These are phyloP conservation scores for Notarius lentiginosus DNA, from an alignment of 2,113 vertebrate genomes.

Conservation along the genomic window DNA sequence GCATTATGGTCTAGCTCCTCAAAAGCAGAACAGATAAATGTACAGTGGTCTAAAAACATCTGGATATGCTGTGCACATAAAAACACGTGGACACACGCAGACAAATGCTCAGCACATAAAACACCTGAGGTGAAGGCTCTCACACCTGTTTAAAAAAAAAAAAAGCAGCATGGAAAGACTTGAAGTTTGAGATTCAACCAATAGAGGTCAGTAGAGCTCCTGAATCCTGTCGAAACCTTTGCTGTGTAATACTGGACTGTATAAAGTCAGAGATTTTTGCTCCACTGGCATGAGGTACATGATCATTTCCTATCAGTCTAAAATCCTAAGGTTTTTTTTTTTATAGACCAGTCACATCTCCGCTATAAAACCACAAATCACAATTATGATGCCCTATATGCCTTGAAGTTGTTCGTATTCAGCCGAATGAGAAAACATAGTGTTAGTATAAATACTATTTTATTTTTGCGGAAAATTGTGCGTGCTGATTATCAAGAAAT, in stretches of 20 bases:
- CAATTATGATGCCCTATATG: not conserved
- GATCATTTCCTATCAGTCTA: not conserved
- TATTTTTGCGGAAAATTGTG: too few species aligned
- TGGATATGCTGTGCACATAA: slow-evolving; percentile 2
- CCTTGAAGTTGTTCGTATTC: not conserved
- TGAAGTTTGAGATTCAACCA: slow-evolving; percentile 37
- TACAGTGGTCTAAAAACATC: not conserved
- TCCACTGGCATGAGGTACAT: not conserved
- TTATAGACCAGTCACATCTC: not conserved
- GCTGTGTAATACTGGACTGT: not conserved
- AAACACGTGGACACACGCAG: slow-evolving; percentile 34
- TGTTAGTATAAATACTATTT: not conserved
- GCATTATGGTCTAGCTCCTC: not conserved
- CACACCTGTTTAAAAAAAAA: slow-evolving; percentile 21
- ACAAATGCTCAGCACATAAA: slow-evolving; percentile 40
- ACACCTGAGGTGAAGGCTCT: slow-evolving; percentile 5
- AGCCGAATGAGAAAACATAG: not conserved
- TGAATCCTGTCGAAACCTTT: not conserved
- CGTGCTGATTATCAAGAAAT: too few species aligned
- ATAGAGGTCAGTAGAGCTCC: slow-evolving; percentile 42
- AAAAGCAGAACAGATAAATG: not conserved
- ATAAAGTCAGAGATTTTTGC: not conserved
- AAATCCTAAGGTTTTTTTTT: not conserved
- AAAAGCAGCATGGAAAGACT: slow-evolving; percentile 8
- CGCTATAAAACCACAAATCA: not conserved